Evolutionary conservation across 2,113 vertebrate species (phyloP), one percentile per base, ranked within the genome.

Genomic region (Erythrocercus mccallii): DNA sequence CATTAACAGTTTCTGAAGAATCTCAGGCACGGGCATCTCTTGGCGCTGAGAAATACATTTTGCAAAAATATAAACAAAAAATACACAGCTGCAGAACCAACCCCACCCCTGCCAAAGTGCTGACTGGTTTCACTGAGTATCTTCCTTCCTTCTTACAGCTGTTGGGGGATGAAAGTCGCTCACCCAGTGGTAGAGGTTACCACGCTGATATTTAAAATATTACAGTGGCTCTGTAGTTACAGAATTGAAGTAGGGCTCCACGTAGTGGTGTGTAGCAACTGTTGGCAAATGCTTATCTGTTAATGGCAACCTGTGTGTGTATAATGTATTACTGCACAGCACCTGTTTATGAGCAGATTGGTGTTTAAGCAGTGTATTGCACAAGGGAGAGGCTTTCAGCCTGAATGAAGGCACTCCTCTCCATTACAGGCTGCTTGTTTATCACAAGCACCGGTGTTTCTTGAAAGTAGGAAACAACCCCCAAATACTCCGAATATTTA

Each of bases 281-380:
- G 44, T 25, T 92, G 88, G 86, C 71, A 91, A 92, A 48, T 48
- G 60, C 76, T 91, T 81, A 57, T 48, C 69, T 94, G 71, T 57
- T 71, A 57, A 56, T 28, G 65, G 44, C 83, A 91, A 60, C 86
- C 57, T 71, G 40, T 37, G 56, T 90, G 68, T 90, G 31, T 25
- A 5, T 58, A 28, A 79, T 57, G 37, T 61, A 28, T 47, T 69
- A n/a, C 15, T 47, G 44, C 37, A 11, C 22, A 30, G 61, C 86
- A 76, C 83, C 83, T 94, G 86, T 51, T 93, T 37, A 7, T 60
- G 44, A 81, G 72, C 90, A 94, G 83, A 20, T 60, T 51, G 92
- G 20, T 4, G 7, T 94, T 93, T 45, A 65, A 84, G 66, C 57
- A 61, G 25, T 33, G 18, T 40, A 23, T 61, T 50, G 84, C 92